phyloP scores from a whole-genome alignment of 2,888 invertebrate species.

The Pherbina coryleti region DNA sequence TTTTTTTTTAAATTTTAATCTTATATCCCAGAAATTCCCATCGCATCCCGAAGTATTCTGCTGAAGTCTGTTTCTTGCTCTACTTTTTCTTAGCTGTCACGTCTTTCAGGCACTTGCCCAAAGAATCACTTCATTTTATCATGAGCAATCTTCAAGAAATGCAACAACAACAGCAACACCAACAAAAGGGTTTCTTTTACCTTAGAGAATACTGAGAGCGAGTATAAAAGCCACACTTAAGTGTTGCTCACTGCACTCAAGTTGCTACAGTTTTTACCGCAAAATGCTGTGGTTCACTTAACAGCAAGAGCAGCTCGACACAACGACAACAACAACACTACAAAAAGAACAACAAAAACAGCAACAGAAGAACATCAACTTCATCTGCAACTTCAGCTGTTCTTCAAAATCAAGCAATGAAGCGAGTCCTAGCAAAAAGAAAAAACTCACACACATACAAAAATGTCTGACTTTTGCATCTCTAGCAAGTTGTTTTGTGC shows the following conservation, averaged over 20 bases:
- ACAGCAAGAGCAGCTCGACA: background rate
- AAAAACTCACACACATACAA: too few relatives aligned
- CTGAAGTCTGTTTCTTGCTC: too few relatives aligned
- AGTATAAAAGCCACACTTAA: slow-evolving; percentile 18
- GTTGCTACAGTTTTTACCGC: slow-evolving; percentile 20
- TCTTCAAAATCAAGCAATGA: slow-evolving; percentile 24
- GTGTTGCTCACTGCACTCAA: slow-evolving; percentile 6
- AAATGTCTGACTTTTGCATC: background rate
- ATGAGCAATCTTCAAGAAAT: background rate
- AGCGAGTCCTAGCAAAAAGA: background rate
- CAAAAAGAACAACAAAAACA: slow-evolving; percentile 9
- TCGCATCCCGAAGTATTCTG: too few relatives aligned
- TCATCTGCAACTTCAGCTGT: slow-evolving; percentile 1
- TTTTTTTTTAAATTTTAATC: too few relatives aligned
- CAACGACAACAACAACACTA: too few relatives aligned
- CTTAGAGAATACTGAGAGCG: slow-evolving; percentile 10
- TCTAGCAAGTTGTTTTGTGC: too few relatives aligned
- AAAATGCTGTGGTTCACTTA: background rate
- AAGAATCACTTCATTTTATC: background rate
- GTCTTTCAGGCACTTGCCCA: background rate
- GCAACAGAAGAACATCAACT: slow-evolving; percentile 5
- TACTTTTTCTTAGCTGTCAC: background rate
- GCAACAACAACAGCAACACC: background rate
- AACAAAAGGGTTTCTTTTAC: slow-evolving; percentile 20
- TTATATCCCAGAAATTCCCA: too few relatives aligned